Conservation (phyloP, 92 coral and sea anemone genomes). For the Desmophyllum pertusum region DNA sequence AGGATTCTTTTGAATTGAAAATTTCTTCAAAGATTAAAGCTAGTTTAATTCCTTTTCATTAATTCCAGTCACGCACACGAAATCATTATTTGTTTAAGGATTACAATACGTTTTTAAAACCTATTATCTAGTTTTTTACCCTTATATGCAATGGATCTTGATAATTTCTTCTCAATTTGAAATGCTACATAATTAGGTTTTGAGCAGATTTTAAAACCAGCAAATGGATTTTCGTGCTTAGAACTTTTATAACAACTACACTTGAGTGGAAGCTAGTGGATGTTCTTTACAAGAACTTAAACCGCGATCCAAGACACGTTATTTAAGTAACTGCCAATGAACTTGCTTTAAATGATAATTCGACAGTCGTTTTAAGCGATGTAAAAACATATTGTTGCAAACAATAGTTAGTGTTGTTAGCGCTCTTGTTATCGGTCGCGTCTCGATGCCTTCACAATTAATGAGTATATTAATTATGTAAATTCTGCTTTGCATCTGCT, state of each 20-base stretch:
- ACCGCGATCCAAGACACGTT: no score
- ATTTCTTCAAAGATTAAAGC: neutral
- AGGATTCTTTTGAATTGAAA: neutral
- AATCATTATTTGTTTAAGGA: slow-evolving; percentile 19
- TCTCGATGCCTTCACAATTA: slow-evolving; percentile 23
- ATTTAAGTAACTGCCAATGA: neutral
- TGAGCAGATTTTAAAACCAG: neutral
- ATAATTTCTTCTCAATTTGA: slow-evolving; percentile 8
- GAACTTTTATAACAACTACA: no score
- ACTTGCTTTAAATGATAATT: neutral
- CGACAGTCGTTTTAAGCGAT: slow-evolving; percentile 4
- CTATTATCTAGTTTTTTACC: neutral
- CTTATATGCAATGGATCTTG: neutral
- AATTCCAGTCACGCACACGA: neutral
- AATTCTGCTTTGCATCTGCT: slow-evolving; percentile 4
- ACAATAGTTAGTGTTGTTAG: slow-evolving; percentile 6
- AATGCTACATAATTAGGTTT: neutral
- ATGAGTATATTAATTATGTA: slow-evolving; percentile 37
- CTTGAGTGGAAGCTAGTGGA: no score
- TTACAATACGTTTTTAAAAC: neutral
- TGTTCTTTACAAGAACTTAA: no score
- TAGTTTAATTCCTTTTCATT: slow-evolving; percentile 1
- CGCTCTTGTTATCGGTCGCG: slow-evolving; percentile 10
- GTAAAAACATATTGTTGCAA: neutral
- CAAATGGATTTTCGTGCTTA: neutral